Evolutionary conservation across 2,113 vertebrate genomes (phyloP), one percentile per base, ranked within the genome.

Genomic region (Phrynosoma platyrhinos): DNA sequence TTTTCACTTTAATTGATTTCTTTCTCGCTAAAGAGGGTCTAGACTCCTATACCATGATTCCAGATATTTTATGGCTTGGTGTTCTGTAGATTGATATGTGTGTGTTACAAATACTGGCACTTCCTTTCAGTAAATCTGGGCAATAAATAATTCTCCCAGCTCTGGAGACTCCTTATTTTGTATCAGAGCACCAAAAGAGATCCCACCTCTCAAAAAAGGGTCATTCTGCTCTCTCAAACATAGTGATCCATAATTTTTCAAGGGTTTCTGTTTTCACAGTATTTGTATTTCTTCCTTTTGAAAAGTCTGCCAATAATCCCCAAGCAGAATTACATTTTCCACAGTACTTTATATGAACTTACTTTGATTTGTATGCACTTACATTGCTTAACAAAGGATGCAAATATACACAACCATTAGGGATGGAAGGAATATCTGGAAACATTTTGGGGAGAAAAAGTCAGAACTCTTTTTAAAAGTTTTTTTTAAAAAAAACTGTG

Each of bases 1-100:
- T 9, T 86, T 82, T 87, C 18, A 87, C 91, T 92, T 76, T 90
- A 91, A 89, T 74, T 25, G 58, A 85, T 92, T 91, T 93, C 87
- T 74, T 58, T 66, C 55, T 80, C 53, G 89, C 93, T 81, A 53
- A 85, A 93, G 78, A 87, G 40, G 1, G 40, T 77, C 40, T 77
- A 68, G 53, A 30, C 79, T 77, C 83, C 86, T 85, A 20, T 21
- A 32, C 88, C 82, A 91, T 89, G 88, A 92, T 93, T 87, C 21
- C 30, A n/a, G 62, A n/a, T 86, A 82, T 90, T 92, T 93, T 84
- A 66, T 77, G 89, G 27, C 79, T 85, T 1, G 9, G 55, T 88
- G 83, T 89, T 94, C 89, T 79, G 80, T 64, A 90, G 75, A 90
- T 12, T 88, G 78, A 79, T 8, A 52, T 85, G 7, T 1, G 0